Percentiles rank a stretch among this genome's conserved stretches.
Evolutionary conservation across 2,888 invertebrate genomes (phyloP).

Genomic region (Zele albiditarsus): DNA sequence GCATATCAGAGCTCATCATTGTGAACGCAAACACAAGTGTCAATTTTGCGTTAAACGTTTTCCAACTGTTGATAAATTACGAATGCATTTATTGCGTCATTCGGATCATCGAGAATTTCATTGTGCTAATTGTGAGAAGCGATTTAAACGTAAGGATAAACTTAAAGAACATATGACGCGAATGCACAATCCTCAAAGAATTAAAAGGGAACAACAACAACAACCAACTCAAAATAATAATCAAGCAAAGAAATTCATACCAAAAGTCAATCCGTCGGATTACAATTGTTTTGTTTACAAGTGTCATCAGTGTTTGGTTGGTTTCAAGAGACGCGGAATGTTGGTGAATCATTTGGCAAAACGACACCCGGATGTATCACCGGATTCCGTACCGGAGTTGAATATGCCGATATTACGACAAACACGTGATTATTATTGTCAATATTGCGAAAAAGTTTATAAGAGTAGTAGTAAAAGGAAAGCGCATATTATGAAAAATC

Average conservation of each 20-base stretch:
- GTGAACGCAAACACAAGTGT: slow-evolving; percentile 80
- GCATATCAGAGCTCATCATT: slow-evolving; percentile 84
- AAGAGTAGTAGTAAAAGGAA: slow-evolving; percentile 90
- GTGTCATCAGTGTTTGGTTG: slow-evolving; percentile 83
- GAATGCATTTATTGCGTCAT: slow-evolving; percentile 79
- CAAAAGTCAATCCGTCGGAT: slow-evolving; percentile 78
- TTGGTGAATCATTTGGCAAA: slow-evolving; percentile 89
- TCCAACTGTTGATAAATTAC: slow-evolving; percentile 81
- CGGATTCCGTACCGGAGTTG: slow-evolving; percentile 81
- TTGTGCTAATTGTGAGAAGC: slow-evolving; percentile 84
- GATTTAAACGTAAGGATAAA: slow-evolving; percentile 85
- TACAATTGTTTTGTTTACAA: slow-evolving; percentile 84
- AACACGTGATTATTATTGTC: slow-evolving; percentile 87
- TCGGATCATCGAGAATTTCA: slow-evolving; percentile 78
- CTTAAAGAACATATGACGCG: slow-evolving; percentile 82
- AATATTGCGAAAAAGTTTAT: slow-evolving; percentile 88
- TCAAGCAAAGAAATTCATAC: slow-evolving; percentile 75
- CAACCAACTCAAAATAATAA: slow-evolving; percentile 48
- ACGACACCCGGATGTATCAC: slow-evolving; percentile 79
- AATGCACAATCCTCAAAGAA: slow-evolving; percentile 77
- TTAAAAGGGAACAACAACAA: slow-evolving; percentile 52
- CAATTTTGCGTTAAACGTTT: slow-evolving; percentile 81
- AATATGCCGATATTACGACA: slow-evolving; percentile 85
- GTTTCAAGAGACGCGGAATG: slow-evolving; percentile 89
- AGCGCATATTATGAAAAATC: slow-evolving; percentile 86